These are phyloP conservation scores for Tuta absoluta DNA, from an alignment of 2,888 invertebrate species.

Conservation along the genomic window DNA sequence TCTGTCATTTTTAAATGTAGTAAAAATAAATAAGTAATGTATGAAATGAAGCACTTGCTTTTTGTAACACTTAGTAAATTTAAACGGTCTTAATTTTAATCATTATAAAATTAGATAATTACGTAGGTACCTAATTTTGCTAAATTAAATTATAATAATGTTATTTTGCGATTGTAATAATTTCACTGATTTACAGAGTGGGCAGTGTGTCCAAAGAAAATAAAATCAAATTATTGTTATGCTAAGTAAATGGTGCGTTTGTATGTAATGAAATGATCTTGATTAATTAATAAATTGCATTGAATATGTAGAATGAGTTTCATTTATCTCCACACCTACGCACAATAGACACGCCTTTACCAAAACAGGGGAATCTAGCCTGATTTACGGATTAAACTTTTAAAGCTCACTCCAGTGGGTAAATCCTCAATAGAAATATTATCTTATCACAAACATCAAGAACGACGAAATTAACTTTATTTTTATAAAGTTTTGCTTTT, in stretches of 20 bases:
- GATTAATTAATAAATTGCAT: conserved; percentile 75
- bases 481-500: too few species aligned
- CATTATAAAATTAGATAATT: conserved; percentile 8
- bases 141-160: conserved; percentile 20
- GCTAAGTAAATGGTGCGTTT: conserved; percentile 80
- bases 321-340: background rate
- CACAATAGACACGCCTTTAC: too few species aligned
- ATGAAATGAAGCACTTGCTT: conserved; percentile 38
- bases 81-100: conserved; percentile 7
- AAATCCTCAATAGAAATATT: too few species aligned
- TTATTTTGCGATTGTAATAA: conserved; percentile 39
- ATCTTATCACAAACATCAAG: too few species aligned
- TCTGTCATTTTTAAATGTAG: conserved; percentile 31
- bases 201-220: conserved; percentile 47
- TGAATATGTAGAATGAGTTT: conserved; percentile 48
- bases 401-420: too few species aligned
- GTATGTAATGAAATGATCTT: conserved; percentile 72
- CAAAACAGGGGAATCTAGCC: too few species aligned
- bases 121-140: conserved; percentile 30
- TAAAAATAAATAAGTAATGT: conserved; percentile 17
- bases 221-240: conserved; percentile 61
- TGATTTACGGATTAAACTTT: too few species aligned
- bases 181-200: conserved; percentile 41
- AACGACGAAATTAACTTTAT: too few species aligned
- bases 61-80: conserved; percentile 24